Base-by-base conservation (phyloP, 1,140 invertebrate genomes). In the Drosophila chauvacae region DNA sequence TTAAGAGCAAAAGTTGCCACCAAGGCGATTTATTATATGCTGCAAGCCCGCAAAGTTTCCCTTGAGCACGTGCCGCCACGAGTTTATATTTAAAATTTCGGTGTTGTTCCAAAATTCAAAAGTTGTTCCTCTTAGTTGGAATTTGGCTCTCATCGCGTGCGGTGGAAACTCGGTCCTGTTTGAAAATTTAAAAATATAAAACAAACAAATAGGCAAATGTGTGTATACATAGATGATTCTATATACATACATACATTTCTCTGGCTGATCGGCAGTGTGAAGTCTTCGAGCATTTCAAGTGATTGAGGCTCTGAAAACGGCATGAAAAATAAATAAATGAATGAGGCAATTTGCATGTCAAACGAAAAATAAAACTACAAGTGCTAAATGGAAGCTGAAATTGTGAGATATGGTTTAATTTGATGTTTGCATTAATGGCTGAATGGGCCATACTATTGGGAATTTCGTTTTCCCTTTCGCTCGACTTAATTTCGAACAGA, bases 271-370 rank as follows among this genome's bases (percentile, higher is more conserved):
- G 30, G 2, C n/a, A 37, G 48, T 20, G 18, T 53, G 41, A 68
- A 42, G 33, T 56, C 53, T 42, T 20, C 10, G 6, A 33, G 13
- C 18, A 56, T 39, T 68, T 70, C n/a, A 55, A 70, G 48, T 68
- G 41, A 56, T 68, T 70, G 48, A 47, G 35, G 30, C 51, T 23
- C 39, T 45, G 48, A 30, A 33, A 70, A 70, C 14, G 63, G 39
- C 33, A 68, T 68, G 48, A 35, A 35, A 70, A 70, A 70, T 70
- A 70, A 70, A 68, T 68, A 68, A 65, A 53, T 65, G 10, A 64
- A 69, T 61, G 28, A 26, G 10, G 37, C 28, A 44, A 58, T 63
- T 68, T 10, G 65, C 59, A 69, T 55, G 65, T 66, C 66, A 64
- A 48, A 39, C n/a, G 28, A 33, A 33, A 18, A 33, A 13, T 18